Conservation (phyloP, 1,140 invertebrate species). For the Physella acuta region DNA sequence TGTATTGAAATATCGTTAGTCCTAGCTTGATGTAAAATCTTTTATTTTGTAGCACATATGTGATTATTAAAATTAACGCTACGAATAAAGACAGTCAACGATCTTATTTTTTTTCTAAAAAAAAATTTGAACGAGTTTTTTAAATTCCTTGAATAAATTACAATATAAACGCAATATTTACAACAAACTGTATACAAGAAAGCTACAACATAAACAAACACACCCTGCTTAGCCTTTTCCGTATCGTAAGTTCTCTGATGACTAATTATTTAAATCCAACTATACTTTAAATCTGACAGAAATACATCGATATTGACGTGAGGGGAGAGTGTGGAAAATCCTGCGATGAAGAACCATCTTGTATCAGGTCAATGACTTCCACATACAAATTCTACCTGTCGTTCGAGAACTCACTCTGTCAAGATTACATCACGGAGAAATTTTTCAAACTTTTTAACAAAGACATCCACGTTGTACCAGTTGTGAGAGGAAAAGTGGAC, state of each 20-base stretch:
- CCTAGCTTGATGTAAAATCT: not conserved
- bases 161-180: not conserved
- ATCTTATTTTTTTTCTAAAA: not conserved
- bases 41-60: not conserved
- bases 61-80: not conserved
- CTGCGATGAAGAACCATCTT: not conserved
- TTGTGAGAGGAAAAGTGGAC: slow-evolving; percentile 69
- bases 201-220: too few relatives aligned
- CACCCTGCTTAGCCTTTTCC: too few relatives aligned
- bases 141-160: not conserved
- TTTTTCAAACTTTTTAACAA: slow-evolving; percentile 62
- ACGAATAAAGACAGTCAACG: not conserved
- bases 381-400: slow-evolving; percentile 56
- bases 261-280: not conserved
- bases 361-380: slow-evolving; percentile 15
- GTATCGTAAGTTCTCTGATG: too few relatives aligned
- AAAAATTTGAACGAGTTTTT: not conserved
- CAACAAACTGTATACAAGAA: too few relatives aligned
- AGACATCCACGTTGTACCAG: slow-evolving; percentile 65
- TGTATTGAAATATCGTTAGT: not conserved
- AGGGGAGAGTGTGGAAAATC: not conserved
- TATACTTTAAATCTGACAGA: not conserved
- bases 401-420: slow-evolving; percentile 66
- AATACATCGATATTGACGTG: slow-evolving; percentile 10
- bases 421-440: slow-evolving; percentile 86